Base-by-base conservation (phyloP, 1,140 invertebrate species). In the Spodoptera litura region DNA sequence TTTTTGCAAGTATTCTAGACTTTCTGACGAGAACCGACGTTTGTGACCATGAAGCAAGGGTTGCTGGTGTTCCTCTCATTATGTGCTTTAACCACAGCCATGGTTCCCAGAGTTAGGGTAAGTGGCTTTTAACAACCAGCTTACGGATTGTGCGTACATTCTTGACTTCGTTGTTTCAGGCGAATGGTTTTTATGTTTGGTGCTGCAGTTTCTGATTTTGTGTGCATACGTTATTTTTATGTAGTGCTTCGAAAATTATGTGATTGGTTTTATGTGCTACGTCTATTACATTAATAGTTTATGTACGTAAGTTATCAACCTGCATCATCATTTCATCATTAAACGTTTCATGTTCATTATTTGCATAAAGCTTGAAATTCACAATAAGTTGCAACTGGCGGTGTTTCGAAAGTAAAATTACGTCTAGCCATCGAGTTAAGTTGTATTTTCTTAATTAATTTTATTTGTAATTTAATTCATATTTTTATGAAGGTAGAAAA, bases 61-160 rank as follows among this genome's bases (percentile, higher is more conserved):
- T 61, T 88, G 44, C 27, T 86, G 10, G 58, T 85, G 38, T 68
- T 89, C 9, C 35, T 88, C 20, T 70, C 75, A 11, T 10, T 86
- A 38, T 86, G 83, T 62, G 56, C 83, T 64, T 64, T 87, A 11
- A 53, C 85, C 49, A 78, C 80, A 13, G 86, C 89, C 56, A 83
- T 87, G 81, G 86, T 87, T 5, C 87, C 88, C 8, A 82, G 79
- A 56, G 15, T 81, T 12, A 86, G 85, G 88, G 89, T 90, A 73
- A 90, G 89, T 87, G 20, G 12, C 66, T 70, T 70, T 68, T 53
- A 8, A 52, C 31, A n/a, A 52, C 49, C 38, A 25, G n/a, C 35
- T 49, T 51, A 44, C 10, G 6, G 61, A 44, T 20, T 9, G 31
- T 38, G 59, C 38, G 2, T 15, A 61, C 25, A 35, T 35, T 61